These are phyloP conservation scores for Cricetomys ansorgei DNA, from an alignment of 2,113 vertebrate species.

Conservation along the genomic window DNA sequence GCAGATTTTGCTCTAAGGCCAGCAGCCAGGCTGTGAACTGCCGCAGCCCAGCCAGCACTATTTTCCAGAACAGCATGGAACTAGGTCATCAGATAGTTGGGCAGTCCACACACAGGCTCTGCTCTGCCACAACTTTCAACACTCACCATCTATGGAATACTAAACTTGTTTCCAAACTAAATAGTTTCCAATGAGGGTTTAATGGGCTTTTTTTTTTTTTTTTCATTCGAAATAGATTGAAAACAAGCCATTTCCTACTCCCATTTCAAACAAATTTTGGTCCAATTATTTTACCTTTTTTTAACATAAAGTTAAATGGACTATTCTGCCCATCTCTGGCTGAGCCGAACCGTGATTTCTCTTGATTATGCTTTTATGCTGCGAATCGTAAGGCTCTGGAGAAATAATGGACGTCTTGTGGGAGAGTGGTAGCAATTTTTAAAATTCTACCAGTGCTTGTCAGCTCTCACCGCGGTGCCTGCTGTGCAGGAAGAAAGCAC, in stretches of 20 bases:
- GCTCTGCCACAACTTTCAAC: slow-evolving; percentile 56
- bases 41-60: neutral
- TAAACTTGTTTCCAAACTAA: slow-evolving; percentile 87
- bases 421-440: slow-evolving; percentile 85
- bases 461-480: slow-evolving; percentile 80
- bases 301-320: slow-evolving; percentile 89
- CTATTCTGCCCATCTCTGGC: slow-evolving; percentile 87
- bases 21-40: slow-evolving; percentile 29
- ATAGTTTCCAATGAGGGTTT: slow-evolving; percentile 87
- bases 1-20: neutral
- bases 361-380: slow-evolving; percentile 89
- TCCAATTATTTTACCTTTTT: slow-evolving; percentile 89
- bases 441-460: slow-evolving; percentile 84
- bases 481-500: slow-evolving; percentile 85
- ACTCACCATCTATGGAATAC: slow-evolving; percentile 77
- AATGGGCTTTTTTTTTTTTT: slow-evolving; percentile 79
- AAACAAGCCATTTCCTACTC: slow-evolving; percentile 89
- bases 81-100: slow-evolving; percentile 54
- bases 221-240: slow-evolving; percentile 87
- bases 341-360: slow-evolving; percentile 87
- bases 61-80: slow-evolving; percentile 63
- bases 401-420: slow-evolving; percentile 85
- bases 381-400: slow-evolving; percentile 81
- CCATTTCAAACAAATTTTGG: slow-evolving; percentile 88
- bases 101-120: slow-evolving; percentile 70